Evolutionary conservation across 2,888 invertebrate genomes (phyloP), one percentile per base, ranked within the genome.

Genomic region (Amphimallon solstitiale): DNA sequence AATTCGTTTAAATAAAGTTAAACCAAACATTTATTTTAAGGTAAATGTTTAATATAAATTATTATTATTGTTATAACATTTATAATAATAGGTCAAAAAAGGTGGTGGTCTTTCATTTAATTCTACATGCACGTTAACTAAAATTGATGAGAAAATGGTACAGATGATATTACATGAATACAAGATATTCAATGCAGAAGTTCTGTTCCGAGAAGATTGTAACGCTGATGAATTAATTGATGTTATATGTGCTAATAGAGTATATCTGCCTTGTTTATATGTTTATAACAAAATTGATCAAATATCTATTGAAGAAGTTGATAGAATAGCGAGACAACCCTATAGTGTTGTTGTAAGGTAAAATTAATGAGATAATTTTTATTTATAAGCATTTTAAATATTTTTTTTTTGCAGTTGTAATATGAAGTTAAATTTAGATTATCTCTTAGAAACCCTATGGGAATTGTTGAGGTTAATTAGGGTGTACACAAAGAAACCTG

Each of bases 271-370:
- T 61, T 99, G 99, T 82, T 84, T 99, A 63, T 99, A 98, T 85
- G 97, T 98, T 63, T 99, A 98, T 85, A 99, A 99, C 84, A 99
- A 99, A 88, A 97, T 99, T 76, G 99, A 99, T 89, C 98, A 99
- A 86, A 95, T 99, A 77, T 95, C 98, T 56, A 96, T 99, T 72
- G 98, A 99, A 84, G 98, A 98, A 85, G 96, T 98, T 5, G 95
- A 98, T 83, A 87, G 95, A 78, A 90, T 99, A 81, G 98, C 98
- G 2, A 86, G 94, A 67, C 89, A 92, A 81, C 88, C 93, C 0
- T 86, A 94, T 82, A 93, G 95, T 68, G 91, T 97, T 68, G 98
- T 98, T 68, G 95, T 98, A 72, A 95, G 94, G 94, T 94, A 81
- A 77, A 77, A 17, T 43, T 0, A 54, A 7, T 63, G 46, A 17